Base-by-base conservation (phyloP, 1,140 invertebrate species). In the Heliconius nattereri region DNA sequence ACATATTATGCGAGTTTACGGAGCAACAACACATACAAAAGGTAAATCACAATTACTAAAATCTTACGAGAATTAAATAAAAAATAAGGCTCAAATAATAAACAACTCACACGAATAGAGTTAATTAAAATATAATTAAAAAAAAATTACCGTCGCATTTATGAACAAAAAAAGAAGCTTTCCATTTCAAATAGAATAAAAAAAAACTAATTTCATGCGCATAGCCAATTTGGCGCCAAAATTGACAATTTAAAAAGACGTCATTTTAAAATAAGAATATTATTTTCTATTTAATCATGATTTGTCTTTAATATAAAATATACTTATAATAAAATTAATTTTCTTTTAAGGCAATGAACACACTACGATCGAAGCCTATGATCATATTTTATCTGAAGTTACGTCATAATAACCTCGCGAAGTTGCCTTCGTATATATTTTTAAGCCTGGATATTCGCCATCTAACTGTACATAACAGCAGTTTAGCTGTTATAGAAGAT, bases 351-450 rank as follows among this genome's bases (percentile, higher is more conserved):
- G 97, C 97, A 1, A 98, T 98, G 97, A 95, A 96, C 80, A 95
- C 95, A 2, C 95, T 98, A 1, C 97, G 97, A 85, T 96, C 96
- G 66, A 96, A 96, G 86, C 96, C 96, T 78, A 95, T 96, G 81
- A 96, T 98, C 70, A 98, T 98, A 83, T 98, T 97, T 91, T 98
- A 98, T 91, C 94, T 98, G 72, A 98, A 98, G 87, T 91, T 98
- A 60, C 95, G 97, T 23, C 97, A 98, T 91, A 98, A 98, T 89
- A 97, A 96, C 86, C 91, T 98, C 81, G 96, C 97, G 1, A 98
- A 98, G 91, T 94, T 98, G 71, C 97, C 97, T 66, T 96, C 97
- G 13, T 98, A 97, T 88, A 96, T 98, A 52, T 98, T 98, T 89
- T 95, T 98, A n/a, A 97, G 97, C 9, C 94, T 98, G 83, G 97